Base-by-base conservation (phyloP, 2,797 vertebrate genomes). In the Xiphorhynchus erythropygius region DNA sequence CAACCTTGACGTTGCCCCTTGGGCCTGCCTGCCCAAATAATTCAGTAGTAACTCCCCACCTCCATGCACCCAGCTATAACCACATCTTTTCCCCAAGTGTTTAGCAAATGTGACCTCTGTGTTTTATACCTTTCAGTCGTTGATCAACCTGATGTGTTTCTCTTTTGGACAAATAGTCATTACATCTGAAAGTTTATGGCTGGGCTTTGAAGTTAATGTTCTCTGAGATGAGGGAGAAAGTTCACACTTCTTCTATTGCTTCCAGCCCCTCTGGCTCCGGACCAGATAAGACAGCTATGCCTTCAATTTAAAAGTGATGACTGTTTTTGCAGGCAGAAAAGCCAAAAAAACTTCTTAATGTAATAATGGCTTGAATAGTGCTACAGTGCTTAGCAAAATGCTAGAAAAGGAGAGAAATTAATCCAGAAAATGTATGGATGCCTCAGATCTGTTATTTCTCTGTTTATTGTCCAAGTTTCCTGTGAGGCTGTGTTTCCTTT, bases 141-240 rank as follows among this genome's bases (percentile, higher is more conserved):
- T 74, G 92, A 94, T 89, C 85, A 94, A 75, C 32, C 78, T 84
- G 93, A 80, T 92, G 84, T 93, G 84, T 90, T 96, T 96, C 74
- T 84, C 76, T 90, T 90, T 64, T 94, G 90, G 91, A 76, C 88
- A 92, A 87, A 95, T 76, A 95, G 90, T 95, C 93, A 96, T 97
- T 97, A 96, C 94, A 96, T 96, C 90, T 93, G 92, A 95, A 93
- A 96, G 91, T 96, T 94, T 89, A 81, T 9, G 57, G 64, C 30
- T 73, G 76, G 64, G 77, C 95, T 97, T 97, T 92, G 87, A 93
- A 94, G 92, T 94, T 97, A 97, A 97, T 96, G 96, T 96, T 86
- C 86, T 93, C 87, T 80, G 69, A 96, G 96, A 95, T 90, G 95
- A 96, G 93, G 85, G 94, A 95, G 95, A 94, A 95, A 89, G 90